Conservation (phyloP, 2,888 invertebrate genomes). For the Alviniconcha strummeri region DNA sequence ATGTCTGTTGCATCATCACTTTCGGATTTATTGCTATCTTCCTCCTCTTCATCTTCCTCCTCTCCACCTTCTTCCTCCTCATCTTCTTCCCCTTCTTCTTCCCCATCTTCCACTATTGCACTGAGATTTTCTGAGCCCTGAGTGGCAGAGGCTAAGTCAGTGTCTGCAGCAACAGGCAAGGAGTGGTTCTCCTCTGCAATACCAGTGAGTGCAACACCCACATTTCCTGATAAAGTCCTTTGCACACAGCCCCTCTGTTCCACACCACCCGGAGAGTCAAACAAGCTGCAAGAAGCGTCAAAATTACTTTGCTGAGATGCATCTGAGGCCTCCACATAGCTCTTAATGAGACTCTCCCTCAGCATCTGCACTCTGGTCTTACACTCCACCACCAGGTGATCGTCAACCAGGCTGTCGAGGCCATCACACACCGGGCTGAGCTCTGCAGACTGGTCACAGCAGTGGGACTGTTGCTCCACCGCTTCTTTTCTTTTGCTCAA, state of each 20-base stretch:
- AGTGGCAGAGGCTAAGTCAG: not conserved
- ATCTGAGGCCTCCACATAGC: not conserved
- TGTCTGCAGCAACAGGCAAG: slow-evolving; percentile 30
- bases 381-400: slow-evolving; percentile 8
- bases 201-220: not conserved
- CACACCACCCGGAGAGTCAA: slow-evolving; percentile 28
- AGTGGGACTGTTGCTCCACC: not conserved
- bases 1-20: slow-evolving; percentile 18
- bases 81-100: slow-evolving; percentile 29
- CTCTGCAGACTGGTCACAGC: not conserved
- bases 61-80: slow-evolving; percentile 20
- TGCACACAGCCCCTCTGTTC: not conserved
- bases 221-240: slow-evolving; percentile 16
- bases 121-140: slow-evolving; percentile 29
- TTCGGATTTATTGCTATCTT: slow-evolving; percentile 38
- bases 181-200: not conserved
- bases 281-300: slow-evolving; percentile 41
- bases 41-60: slow-evolving; percentile 34
- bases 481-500: not conserved
- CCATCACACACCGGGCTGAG: not conserved
- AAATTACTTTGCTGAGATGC: not conserved
- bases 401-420: slow-evolving; percentile 31
- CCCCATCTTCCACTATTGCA: slow-evolving; percentile 35
- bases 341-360: slow-evolving; percentile 40
- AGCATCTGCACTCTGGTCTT: slow-evolving; percentile 42